Conservation (phyloP, 30 jellyfish, hydroid and myxozoan species). For the Aurelia aurita region DNA sequence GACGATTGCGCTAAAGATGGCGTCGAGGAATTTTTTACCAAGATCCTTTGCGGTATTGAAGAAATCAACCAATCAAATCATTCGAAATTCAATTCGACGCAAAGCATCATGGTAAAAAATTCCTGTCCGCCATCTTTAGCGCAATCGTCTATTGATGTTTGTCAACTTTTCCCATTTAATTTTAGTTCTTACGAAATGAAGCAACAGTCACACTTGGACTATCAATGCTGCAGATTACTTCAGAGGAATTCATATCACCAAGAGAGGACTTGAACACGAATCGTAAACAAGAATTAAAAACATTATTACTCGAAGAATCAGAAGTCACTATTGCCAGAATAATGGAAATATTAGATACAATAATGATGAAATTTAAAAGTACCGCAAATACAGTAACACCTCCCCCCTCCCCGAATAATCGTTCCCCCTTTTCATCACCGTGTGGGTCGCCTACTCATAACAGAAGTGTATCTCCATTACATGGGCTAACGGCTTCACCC, state of each 20-base stretch:
- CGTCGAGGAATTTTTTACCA: too few relatives aligned
- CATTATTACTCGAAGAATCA: constrained; percentile 68
- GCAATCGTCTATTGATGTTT: too few relatives aligned
- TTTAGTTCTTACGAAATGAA: constrained; percentile 68
- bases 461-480: constrained; percentile 59
- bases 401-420: constrained; percentile 94
- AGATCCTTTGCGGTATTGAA: too few relatives aligned
- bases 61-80: too few relatives aligned
- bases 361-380: constrained; percentile 54
- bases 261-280: constrained; percentile 89
- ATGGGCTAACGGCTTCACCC: not conserved
- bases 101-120: too few relatives aligned
- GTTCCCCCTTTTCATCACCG: constrained; percentile 90
- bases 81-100: too few relatives aligned
- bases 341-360: constrained; percentile 69
- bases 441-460: constrained; percentile 61
- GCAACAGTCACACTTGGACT: constrained; percentile 89
- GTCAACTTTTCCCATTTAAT: not conserved
- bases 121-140: too few relatives aligned
- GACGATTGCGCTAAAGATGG: too few relatives aligned
- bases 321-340: constrained; percentile 67
- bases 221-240: constrained; percentile 78
- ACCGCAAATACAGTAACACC: constrained; percentile 81
- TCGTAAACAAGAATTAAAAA: constrained; percentile 73
- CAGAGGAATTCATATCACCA: constrained; percentile 98